A percentile compares a stretch with the other conserved stretches of the same genome.
These are phyloP conservation scores for Morone chrysops DNA, from an alignment of 2,113 vertebrate species.

Conservation along the genomic window DNA sequence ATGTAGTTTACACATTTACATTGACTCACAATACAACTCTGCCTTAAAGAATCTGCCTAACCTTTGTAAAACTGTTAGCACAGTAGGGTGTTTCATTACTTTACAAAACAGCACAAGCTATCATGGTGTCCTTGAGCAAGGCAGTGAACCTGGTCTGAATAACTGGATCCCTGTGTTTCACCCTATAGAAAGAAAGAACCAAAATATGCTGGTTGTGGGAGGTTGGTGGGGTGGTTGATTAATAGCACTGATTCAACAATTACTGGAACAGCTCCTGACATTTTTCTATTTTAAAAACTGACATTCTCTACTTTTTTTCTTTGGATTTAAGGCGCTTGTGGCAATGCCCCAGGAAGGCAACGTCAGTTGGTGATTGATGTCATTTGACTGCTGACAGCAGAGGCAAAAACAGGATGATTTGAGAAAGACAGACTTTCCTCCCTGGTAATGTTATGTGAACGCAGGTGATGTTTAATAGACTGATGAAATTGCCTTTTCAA, in stretches of 20 bases:
- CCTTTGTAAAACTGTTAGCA: not conserved
- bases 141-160: not conserved
- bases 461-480: not conserved
- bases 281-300: not conserved
- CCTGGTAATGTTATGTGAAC: not conserved
- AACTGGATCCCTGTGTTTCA: not conserved
- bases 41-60: not conserved
- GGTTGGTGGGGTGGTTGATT: not conserved
- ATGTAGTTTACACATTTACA: not conserved
- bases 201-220: not conserved
- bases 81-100: not conserved
- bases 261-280: not conserved
- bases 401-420: not conserved
- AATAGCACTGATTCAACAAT: not conserved
- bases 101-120: not conserved
- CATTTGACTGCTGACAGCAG: not conserved
- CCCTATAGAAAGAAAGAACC: not conserved
- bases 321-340: not conserved
- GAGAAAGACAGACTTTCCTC: not conserved
- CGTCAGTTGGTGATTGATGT: not conserved
- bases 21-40: not conserved
- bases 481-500: not conserved
- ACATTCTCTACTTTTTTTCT: not conserved
- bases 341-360: not conserved
- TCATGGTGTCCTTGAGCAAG: not conserved